Evolutionary conservation across 2,113 vertebrate species (phyloP).

Genomic region (Oreotragus oreotragus): DNA sequence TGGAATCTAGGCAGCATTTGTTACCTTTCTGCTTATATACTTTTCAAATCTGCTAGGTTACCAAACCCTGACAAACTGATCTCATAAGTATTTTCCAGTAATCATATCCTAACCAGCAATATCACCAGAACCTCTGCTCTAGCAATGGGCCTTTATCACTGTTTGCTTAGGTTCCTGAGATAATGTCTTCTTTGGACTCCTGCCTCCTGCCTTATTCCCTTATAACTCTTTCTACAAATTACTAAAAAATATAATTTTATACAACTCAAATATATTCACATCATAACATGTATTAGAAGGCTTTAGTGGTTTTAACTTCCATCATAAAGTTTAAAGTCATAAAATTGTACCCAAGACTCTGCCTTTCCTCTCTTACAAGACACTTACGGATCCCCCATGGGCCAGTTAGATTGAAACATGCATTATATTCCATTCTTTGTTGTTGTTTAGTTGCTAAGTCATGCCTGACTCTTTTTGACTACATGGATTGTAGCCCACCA

Average conservation of each 20-base stretch:
- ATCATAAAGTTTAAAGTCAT: background rate
- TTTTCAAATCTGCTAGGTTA: background rate
- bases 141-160: background rate
- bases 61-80: background rate
- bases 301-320: background rate
- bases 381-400: background rate
- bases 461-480: background rate
- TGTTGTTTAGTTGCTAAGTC: background rate
- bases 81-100: background rate
- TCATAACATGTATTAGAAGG: background rate
- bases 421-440: background rate
- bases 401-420: background rate
- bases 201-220: background rate
- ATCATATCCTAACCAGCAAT: background rate
- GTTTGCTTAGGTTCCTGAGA: background rate
- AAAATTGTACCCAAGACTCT: background rate
- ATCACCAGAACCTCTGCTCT: rapidly evolving
- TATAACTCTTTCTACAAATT: background rate
- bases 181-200: background rate
- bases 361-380: background rate
- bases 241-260: background rate
- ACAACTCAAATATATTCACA: background rate
- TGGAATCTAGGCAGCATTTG: background rate
- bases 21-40: background rate
- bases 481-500: background rate